Base-by-base conservation (phyloP, 37 sponge, comb jelly and placozoan species). In the Aplysina aerophoba region DNA sequence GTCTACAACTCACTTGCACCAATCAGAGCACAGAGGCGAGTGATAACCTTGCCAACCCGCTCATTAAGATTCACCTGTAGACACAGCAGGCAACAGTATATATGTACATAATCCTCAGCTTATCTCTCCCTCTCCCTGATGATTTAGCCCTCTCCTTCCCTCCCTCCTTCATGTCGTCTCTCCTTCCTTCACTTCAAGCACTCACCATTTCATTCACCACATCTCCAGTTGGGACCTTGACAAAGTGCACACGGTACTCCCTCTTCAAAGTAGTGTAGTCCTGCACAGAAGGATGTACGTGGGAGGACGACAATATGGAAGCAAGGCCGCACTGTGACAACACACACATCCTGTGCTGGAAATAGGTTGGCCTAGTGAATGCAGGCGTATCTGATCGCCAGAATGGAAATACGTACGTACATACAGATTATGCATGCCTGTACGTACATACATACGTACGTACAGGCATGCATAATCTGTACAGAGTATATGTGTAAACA, bases 151-250 rank as follows among this genome's bases (percentile, higher is more conserved):
- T 63, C 65, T 63, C 65, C 65, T 12, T 63, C 11, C 3, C 3
- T 63, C 11, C 65, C 11, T 63, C 11, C 65, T 28, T 12, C 50
- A 11, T 44, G 50, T 44, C 50, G 8, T 8, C 50, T n/a, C n/a
- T n/a, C 22, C 66, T 16, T 30, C 22, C 11, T 16, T 8, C 66
- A 16, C 22, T 65, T 25, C 66, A 65, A 27, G 15, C 22, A 15
- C 77, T 59, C 66, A 87, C 87, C 87, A 87, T 33, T 56, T 87
- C 87, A 8, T 35, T 60, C 36, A 78, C 55, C 0, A 87, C 35
- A 1, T 40, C 55, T 69, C 87, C 87, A 30, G 53, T 81, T 17
- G 87, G 87, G 55, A 81, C 28, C 31, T 81, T 87, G 20, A 87
- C 59, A 15, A 40, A 35, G 38, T 81, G 81, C 28, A 87, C 80